Conservation (phyloP, 2,888 invertebrate species). For the Fragum whitleyi region DNA sequence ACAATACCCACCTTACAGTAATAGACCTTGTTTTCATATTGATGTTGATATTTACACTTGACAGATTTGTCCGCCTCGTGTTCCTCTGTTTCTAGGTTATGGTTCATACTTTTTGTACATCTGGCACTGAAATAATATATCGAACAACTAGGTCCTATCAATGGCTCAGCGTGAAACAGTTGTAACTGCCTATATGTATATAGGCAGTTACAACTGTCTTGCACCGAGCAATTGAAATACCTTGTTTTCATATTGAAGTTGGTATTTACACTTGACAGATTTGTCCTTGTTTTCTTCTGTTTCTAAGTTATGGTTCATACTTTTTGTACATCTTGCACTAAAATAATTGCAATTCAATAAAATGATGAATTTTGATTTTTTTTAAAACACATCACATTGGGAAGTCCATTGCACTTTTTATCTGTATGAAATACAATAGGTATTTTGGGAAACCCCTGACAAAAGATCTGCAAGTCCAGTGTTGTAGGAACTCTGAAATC, state of each 20-base stretch:
- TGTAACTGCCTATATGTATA: too few species aligned
- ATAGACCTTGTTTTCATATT: conserved; percentile 88
- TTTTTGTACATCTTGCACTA: conserved; percentile 82
- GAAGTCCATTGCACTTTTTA: too few species aligned
- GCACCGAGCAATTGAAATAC: too few species aligned
- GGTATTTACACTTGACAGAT: conserved; percentile 87
- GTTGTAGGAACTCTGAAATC: too few species aligned
- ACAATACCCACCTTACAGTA: conserved; percentile 54
- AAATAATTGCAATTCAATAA: too few species aligned
- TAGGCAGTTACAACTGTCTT: too few species aligned
- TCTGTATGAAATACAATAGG: too few species aligned
- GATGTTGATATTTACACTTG: conserved; percentile 89
- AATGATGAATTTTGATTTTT: too few species aligned
- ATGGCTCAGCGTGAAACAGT: too few species aligned
- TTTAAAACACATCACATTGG: too few species aligned
- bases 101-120: conserved; percentile 85
- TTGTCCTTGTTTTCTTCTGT: conserved; percentile 74
- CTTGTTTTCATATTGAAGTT: conserved; percentile 90
- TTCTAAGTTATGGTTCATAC: conserved; percentile 85
- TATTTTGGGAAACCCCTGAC: too few species aligned
- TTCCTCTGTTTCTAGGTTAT: conserved; percentile 79
- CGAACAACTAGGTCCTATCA: background rate
- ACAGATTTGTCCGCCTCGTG: conserved; percentile 78
- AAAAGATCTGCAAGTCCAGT: too few species aligned
- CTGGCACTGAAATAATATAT: conserved; percentile 73